Conservation (phyloP, 2,113 vertebrate genomes). For the Mormyrus iriodes region DNA sequence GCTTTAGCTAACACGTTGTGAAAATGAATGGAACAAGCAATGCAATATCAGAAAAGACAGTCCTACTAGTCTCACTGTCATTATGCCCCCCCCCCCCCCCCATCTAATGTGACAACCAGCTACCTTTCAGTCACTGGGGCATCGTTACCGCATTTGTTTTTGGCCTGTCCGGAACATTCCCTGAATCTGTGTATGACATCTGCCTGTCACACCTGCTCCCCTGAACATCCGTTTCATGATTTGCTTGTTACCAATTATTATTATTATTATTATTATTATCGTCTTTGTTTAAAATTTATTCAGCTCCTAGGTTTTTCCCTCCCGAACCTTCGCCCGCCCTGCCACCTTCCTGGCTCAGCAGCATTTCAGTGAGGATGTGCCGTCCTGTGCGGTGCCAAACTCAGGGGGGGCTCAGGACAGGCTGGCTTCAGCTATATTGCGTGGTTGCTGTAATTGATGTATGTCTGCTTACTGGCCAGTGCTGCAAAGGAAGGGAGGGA, state of each 20-base stretch:
- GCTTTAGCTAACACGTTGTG: background rate
- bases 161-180: slow-evolving; percentile 32
- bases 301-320: background rate
- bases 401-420: background rate
- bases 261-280: background rate
- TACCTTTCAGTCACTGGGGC: slow-evolving; percentile 40
- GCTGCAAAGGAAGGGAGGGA: slow-evolving; percentile 60
- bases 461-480: slow-evolving; percentile 90
- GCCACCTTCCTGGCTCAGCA: slow-evolving; percentile 12
- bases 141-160: slow-evolving; percentile 34
- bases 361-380: slow-evolving; percentile 35
- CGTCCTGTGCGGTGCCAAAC: background rate
- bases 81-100: background rate
- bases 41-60: slow-evolving; percentile 19
- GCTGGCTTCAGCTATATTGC: slow-evolving; percentile 72
- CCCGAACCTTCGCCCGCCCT: background rate
- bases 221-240: slow-evolving; percentile 31
- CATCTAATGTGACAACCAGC: slow-evolving; percentile 27
- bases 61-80: background rate
- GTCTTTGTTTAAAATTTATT: background rate
- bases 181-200: slow-evolving; percentile 20
- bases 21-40: background rate
- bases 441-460: slow-evolving; percentile 98
- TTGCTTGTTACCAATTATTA: background rate
- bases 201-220: slow-evolving; percentile 25